Base-by-base conservation (phyloP, 2,888 invertebrate species). In the Aphidoletes aphidimyza region DNA sequence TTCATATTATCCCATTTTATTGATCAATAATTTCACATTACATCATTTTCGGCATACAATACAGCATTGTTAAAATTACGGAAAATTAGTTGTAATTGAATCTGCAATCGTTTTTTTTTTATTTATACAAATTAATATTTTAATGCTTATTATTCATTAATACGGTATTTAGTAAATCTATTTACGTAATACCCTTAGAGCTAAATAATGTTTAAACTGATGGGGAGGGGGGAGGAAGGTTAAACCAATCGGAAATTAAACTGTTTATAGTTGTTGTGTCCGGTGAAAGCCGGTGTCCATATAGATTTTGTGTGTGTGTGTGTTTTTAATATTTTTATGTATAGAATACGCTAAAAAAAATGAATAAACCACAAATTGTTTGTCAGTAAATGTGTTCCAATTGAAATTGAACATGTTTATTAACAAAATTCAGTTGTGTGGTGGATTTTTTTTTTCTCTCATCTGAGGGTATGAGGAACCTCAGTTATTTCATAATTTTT, bases 71-170 rank as follows among this genome's bases (percentile, higher is more conserved):
- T 69, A 30, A 34, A 69, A 54, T 54, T n/a, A 54, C 22, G 54
- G 9, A 47, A 54, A 54, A 54, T 54, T 54, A 54, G 54, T 54
- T 54, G n/a, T 54, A 54, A 54, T 54, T 54, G 54, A 54, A 54
- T 22, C 22, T 54, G 54, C 22, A 19, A 17, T 11, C 19, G 17
- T 47, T 11, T 47, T 3, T 47, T 11, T 54, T n/a, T 54, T 54
- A 5, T 69, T 69, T 69, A 11, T 69, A 69, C 69, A 69, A 69
- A 69, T 69, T 69, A 69, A 69, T 69, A 69, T 69, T 69, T 69
- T 30, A 69, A 69, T 69, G 69, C 34, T 69, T 69, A 69, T 69
- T 69, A 34, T 11, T 69, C 54, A 54, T 54, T 54, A 54, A 54
- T n/a, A n/a, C n/a, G n/a, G n/a, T n/a, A n/a, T n/a, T n/a, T n/a